Conservation (phyloP, 2,113 vertebrate genomes). For the Oryzias curvinotus region DNA sequence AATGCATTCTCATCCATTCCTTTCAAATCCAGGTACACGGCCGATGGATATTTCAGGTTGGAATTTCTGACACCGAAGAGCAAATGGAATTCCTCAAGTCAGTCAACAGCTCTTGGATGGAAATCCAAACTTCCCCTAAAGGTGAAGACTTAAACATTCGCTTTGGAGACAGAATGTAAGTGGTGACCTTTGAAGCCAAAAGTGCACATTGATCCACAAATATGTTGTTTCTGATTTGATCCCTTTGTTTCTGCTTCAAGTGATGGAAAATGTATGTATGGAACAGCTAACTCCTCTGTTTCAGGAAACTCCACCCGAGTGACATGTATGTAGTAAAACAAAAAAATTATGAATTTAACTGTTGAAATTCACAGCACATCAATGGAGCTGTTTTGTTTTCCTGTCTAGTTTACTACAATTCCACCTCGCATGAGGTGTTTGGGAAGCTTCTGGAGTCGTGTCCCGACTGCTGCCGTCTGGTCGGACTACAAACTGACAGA, state of each 20-base stretch:
- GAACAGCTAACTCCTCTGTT: background rate
- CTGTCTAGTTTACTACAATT: slow-evolving; percentile 33
- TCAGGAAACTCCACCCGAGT: background rate
- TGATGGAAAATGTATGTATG: slow-evolving; percentile 17
- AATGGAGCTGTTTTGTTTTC: background rate
- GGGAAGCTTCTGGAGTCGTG: slow-evolving; percentile 40
- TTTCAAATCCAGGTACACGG: slow-evolving; percentile 34
- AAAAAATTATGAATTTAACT: background rate
- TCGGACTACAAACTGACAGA: background rate
- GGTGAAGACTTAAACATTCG: background rate
- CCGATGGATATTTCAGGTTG: slow-evolving; percentile 44
- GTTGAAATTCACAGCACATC: background rate
- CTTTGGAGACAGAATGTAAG: slow-evolving; percentile 38
- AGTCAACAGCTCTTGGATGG: slow-evolving; percentile 20
- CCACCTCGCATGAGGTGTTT: background rate
- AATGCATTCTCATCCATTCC: background rate
- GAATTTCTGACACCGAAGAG: slow-evolving; percentile 8
- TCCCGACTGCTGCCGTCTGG: slow-evolving; percentile 46
- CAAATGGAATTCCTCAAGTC: background rate
- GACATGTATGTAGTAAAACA: slow-evolving; percentile 35
- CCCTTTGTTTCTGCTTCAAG: slow-evolving; percentile 19
- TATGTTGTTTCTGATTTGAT: background rate
- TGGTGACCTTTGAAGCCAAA: background rate
- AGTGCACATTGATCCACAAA: background rate
- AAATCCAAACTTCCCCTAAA: background rate